Base-by-base conservation (phyloP, 1,140 invertebrate genomes). In the Drosophila grimshawi region DNA sequence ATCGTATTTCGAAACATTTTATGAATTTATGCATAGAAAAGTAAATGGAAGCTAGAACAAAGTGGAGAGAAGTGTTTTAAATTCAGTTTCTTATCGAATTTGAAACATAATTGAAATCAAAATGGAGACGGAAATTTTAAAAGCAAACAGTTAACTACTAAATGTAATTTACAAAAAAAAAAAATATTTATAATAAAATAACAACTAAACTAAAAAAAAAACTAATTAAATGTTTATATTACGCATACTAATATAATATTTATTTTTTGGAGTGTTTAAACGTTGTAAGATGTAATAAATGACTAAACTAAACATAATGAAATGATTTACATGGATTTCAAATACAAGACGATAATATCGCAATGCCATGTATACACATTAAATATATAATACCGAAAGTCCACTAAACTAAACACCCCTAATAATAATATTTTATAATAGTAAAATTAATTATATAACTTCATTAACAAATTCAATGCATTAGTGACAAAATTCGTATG, bases 261-360 rank as follows among this genome's bases (percentile, higher is more conserved):
- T 89, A 89, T 89, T 89, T 89, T 89, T 89, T 89, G 85, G 85
- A 89, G 80, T 89, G 85, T 89, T 89, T 89, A 89, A 88, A 89
- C 67, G 85, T 89, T 89, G 86, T 83, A 85, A 76, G 65, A 77
- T 82, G 76, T 88, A 86, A 56, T 35, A 76, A 63, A 56, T 33
- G 49, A 66, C 19, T 41, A 49, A 76, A 72, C 43, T 70, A 69
- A 81, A 64, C 57, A 53, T 75, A 81, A 71, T 66, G n/a, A 29
- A 65, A 73, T 67, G 72, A 63, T 78, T 72, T 68, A 76, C 76
- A 64, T 82, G 71, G 71, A 61, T 43, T 33, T 46, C 35, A 41
- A 67, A 67, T 56, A 65, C 11, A 43, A 49, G 11, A 41, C 7
- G 19, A 60, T 57, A 69, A 51, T 61, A 55, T 62, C 41, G 61